Conservation (phyloP, 2,797 vertebrate genomes). For the Acrossocheilus fasciatus region DNA sequence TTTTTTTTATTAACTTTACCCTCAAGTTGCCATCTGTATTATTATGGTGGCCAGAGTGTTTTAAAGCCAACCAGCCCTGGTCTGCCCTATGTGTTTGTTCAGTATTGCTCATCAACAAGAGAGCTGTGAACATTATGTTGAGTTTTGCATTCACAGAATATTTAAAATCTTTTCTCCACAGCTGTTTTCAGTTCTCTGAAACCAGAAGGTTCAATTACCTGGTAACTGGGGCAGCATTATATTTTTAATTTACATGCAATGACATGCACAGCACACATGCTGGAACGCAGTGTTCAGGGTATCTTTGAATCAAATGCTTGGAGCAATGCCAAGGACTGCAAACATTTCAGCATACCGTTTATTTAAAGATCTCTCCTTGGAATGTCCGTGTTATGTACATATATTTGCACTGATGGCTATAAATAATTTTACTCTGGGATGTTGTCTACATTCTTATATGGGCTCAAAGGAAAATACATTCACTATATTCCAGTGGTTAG, state of each 20-base stretch:
- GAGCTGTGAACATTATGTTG: slow-evolving; percentile 32
- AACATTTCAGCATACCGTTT: background rate
- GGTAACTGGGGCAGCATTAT: slow-evolving; percentile 39
- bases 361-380: background rate
- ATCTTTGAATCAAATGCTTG: background rate
- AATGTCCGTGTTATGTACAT: background rate
- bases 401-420: slow-evolving; percentile 16
- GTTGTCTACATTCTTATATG: background rate
- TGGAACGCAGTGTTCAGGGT: slow-evolving; percentile 4
- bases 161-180: slow-evolving; percentile 44
- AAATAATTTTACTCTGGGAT: slow-evolving; percentile 1
- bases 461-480: background rate
- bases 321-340: background rate
- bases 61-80: background rate
- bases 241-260: slow-evolving; percentile 54
- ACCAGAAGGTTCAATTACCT: slow-evolving; percentile 56
- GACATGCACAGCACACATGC: slow-evolving; percentile 25
- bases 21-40: background rate
- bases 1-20: background rate
- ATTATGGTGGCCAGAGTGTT: background rate
- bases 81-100: background rate
- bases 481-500: background rate
- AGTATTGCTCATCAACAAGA: slow-evolving; percentile 1
- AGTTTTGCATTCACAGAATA: slow-evolving; percentile 49
- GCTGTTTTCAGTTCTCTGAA: slow-evolving; percentile 54